Evolutionary conservation across 2,797 vertebrate genomes (phyloP).

Genomic region (Xerus rutilus): DNA sequence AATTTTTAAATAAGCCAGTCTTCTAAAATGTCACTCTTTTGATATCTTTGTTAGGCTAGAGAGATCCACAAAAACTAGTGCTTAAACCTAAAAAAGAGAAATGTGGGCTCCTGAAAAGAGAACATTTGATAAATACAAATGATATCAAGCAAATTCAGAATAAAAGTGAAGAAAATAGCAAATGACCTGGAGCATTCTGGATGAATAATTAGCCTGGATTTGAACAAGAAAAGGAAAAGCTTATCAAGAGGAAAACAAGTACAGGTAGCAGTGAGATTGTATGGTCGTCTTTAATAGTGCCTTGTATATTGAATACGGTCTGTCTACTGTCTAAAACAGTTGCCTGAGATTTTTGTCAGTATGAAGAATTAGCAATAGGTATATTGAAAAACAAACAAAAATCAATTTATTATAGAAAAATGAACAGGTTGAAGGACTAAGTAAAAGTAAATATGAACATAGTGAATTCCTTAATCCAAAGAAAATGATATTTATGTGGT

Average conservation of each 20-base stretch:
- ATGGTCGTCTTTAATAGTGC: neutral
- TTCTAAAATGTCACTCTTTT: neutral
- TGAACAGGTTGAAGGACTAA: neutral
- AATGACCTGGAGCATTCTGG: neutral
- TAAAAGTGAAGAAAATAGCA: neutral
- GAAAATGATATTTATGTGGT: neutral
- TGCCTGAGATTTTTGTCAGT: neutral
- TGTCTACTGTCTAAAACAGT: neutral
- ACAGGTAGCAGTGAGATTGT: neutral
- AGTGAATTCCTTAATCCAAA: neutral
- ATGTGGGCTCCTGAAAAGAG: neutral
- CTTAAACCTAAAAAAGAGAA: neutral
- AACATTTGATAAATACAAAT: neutral
- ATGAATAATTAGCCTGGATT: neutral
- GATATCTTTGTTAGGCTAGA: neutral
- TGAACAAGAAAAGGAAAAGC: neutral
- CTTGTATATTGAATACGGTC: neutral
- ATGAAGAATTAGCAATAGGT: neutral
- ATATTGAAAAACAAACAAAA: neutral
- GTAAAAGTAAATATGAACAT: neutral
- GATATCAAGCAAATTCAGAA: neutral
- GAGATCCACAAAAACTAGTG: neutral
- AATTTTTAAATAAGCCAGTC: neutral
- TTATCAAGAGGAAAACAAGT: neutral
- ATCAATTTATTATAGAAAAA: neutral